Evolutionary conservation across 2,797 vertebrate species (phyloP), one percentile per base, ranked within the genome.

Genomic region (Luscinia megarhynchos): DNA sequence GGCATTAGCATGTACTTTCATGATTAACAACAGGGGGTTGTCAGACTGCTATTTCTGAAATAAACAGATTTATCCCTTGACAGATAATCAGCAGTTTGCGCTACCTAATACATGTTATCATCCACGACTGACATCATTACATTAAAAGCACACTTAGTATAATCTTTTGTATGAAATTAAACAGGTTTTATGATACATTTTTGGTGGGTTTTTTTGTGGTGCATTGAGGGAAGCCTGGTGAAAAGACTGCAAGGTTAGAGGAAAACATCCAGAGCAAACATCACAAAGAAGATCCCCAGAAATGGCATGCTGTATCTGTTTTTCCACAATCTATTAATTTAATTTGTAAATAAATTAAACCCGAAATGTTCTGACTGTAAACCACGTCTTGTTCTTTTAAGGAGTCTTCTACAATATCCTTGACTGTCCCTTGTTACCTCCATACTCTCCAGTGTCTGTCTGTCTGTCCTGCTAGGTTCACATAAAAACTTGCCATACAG

Each of bases 91-190:
- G 97, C 97, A 97, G 97, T 98, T 97, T 93, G 79, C 69, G 76
- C 96, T 96, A 93, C 89, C 93, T 98, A 98, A 98, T 97, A 97
- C 94, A 93, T 96, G 97, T 98, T 98, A 97, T 97, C 97, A 97
- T 97, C 97, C 23, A 34, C 95, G 79, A 86, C 91, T 94, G 96
- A 97, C 97, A 97, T 98, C 96, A 98, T 98, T 98, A 97, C 87
- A 95, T 95, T 97, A 96, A 98, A 97, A 98, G 97, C 96, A 95
- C 94, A 96, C 97, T 98, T 97, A 97, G 95, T 94, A 85, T 98
- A 97, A 98, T 97, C 94, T 97, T 98, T 94, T 91, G 91, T 96
- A 97, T 97, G 95, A 98, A 98, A 98, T 97, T 97, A 98, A 98
- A 97, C 94, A 94, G 93, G 58, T 95, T 97, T 97, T 97, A 95